Base-by-base conservation (phyloP, 2,888 invertebrate species). In the Belgica antarctica region DNA sequence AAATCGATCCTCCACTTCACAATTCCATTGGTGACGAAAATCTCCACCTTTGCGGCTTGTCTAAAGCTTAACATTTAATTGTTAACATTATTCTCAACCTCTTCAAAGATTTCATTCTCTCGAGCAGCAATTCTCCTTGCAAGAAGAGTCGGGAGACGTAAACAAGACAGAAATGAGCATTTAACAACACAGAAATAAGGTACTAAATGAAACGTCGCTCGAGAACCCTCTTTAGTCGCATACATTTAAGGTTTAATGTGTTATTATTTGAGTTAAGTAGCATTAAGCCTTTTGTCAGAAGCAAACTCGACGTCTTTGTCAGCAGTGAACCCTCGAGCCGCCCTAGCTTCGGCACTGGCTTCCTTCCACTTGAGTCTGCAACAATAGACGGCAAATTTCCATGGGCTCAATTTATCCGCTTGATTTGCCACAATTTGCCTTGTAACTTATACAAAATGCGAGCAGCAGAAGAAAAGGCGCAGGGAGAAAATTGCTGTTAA, bases 391-490 rank as follows among this genome's bases (percentile, higher is more conserved):
- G 47, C 68, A 70, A 66, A 70, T 70, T 70, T 70, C 25, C 70
- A 68, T 57, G 36, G 73, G 74, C 74, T 74, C 76, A 76, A 79
- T 79, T 79, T 79, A 79, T 77, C 75, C 77, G 79, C 77, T 76
- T 79, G 79, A 79, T 79, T 79, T 77, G 61, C 41, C 47, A 4
- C 70, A 70, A 70, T 70, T 70, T 61, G 70, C 70, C 59, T 61
- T 70, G 25, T 52, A 46, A 34, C 24, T 24, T 7, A 46, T 25
- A 65, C 22, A 31, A 22, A 62, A 34, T n/a, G n/a, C n/a, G n/a
- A n/a, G n/a, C n/a, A n/a, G n/a, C 25, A 62, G 7, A 62, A 34
- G 12, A 17, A 31, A 62, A 2, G 22, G 22, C 12, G 10, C 25
- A 4, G 31, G 19, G 28, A 62, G 36, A 63, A 63, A 17, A 34